A percentile compares a stretch with the other conserved stretches of the same genome.
These are phyloP conservation scores for Acrobeloides nanus DNA, from an alignment of 2,888 invertebrate genomes.

Conservation along the genomic window DNA sequence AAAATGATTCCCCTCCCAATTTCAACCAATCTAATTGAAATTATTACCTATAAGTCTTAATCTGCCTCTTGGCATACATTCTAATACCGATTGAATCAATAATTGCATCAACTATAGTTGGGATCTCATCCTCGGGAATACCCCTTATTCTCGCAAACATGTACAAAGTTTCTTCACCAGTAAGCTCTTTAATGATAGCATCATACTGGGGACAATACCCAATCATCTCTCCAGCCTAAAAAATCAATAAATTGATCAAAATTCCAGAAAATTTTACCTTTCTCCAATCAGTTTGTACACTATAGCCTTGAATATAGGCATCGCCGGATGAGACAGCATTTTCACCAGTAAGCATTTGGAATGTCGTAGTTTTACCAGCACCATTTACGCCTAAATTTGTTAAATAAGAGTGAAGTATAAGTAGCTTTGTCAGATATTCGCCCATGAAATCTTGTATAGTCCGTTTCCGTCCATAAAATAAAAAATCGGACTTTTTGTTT, in stretches of 20 bases:
- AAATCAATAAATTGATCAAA: no score
- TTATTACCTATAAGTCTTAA: conserved; percentile 24
- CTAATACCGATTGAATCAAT: conserved; percentile 22
- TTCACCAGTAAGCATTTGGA: conserved; percentile 43
- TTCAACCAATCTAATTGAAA: no score
- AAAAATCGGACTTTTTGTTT: no score
- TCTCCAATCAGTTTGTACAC: conserved; percentile 39
- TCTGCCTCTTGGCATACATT: conserved; percentile 22
- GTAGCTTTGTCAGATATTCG: no score
- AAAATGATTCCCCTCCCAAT: no score
- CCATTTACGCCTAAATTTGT: conserved; percentile 42
- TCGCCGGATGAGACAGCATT: conserved; percentile 38
- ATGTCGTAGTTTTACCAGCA: conserved; percentile 46
- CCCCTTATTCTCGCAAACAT: conserved; percentile 66
- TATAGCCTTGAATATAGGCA: conserved; percentile 37
- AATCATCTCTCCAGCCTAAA: conserved; percentile 32
- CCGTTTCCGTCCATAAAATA: no score
- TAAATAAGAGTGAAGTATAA: no score
- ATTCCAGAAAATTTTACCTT: conserved; percentile 20
- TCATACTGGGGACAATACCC: conserved; percentile 74
- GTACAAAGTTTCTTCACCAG: conserved; percentile 65
- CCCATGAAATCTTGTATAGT: no score
- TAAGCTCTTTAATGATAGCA: conserved; percentile 66
- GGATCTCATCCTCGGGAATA: conserved; percentile 53
- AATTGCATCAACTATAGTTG: conserved; percentile 19